Evolutionary conservation across 2,888 invertebrate species (phyloP).

Genomic region (Euclidia mi): DNA sequence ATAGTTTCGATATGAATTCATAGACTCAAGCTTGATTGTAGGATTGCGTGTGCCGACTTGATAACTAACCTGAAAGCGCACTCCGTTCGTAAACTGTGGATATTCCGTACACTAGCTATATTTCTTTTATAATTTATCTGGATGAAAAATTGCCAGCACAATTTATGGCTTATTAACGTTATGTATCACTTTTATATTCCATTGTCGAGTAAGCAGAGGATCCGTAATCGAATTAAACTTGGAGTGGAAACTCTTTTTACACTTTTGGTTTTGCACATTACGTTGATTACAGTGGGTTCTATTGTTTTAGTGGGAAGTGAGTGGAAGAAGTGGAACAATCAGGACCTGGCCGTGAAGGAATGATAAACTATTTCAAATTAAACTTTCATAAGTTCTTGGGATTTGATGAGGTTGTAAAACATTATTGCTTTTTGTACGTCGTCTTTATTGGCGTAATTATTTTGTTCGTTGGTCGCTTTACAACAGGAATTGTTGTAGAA

Average conservation of each 20-base stretch:
- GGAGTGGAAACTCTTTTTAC: constrained; percentile 16
- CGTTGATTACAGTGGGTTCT: constrained; percentile 5
- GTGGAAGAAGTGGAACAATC: neutral
- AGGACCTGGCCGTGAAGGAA: neutral
- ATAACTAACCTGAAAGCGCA: constrained; percentile 79
- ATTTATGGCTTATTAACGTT: constrained; percentile 45
- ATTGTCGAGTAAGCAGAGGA: constrained; percentile 21
- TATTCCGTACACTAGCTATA: constrained; percentile 52
- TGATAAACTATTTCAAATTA: neutral
- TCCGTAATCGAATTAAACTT: constrained; percentile 33
- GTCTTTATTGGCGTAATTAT: too few relatives aligned
- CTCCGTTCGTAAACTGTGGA: constrained; percentile 67
- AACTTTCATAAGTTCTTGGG: too few relatives aligned
- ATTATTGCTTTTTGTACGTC: too few relatives aligned
- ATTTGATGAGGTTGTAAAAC: neutral
- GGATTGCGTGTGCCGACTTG: constrained; percentile 82
- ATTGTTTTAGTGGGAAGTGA: constrained; percentile 2
- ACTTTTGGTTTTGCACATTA: constrained; percentile 1
- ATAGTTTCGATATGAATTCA: constrained; percentile 81
- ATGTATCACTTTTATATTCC: constrained; percentile 39
- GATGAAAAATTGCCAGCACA: constrained; percentile 29
- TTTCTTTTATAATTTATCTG: constrained; percentile 43
- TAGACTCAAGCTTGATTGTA: constrained; percentile 76
- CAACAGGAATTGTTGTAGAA: too few relatives aligned
- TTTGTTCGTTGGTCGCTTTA: too few relatives aligned